Percentiles rank a stretch among this genome's conserved stretches.
phyloP scores from a whole-genome alignment of 2,797 vertebrate genomes.

The Pantherophis alleghaniensis region DNA sequence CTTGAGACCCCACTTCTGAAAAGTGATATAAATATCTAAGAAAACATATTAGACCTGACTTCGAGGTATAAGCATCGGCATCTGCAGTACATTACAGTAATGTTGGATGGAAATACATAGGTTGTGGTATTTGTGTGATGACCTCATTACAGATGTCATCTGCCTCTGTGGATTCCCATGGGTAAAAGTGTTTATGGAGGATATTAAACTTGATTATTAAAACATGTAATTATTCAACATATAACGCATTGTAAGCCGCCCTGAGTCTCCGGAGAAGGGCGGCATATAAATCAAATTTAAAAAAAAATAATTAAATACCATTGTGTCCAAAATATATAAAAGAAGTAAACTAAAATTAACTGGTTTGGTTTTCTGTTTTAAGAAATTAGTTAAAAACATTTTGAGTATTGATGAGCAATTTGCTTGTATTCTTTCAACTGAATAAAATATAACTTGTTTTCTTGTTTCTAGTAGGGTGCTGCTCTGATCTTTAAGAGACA shows the following conservation, averaged over 20 bases:
- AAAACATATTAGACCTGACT: background rate
- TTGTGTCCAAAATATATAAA: background rate
- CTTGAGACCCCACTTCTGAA: background rate
- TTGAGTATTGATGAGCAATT: background rate
- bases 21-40: background rate
- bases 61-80: background rate
- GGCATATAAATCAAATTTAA: too few species aligned
- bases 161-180: background rate
- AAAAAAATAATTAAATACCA: background rate
- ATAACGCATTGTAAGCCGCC: too few species aligned
- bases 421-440: accelerated
- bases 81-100: background rate
- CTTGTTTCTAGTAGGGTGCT: background rate
- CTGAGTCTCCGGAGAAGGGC: too few species aligned
- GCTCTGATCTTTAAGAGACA: background rate
- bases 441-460: background rate
- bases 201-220: background rate
- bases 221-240: background rate
- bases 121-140: background rate
- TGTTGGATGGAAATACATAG: background rate
- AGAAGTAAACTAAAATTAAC: background rate
- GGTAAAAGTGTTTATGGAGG: background rate
- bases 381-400: background rate
- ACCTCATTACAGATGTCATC: background rate
- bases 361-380: background rate